A percentile compares a stretch with the other conserved stretches of the same genome.
Evolutionary conservation across 92 coral and sea anemone genomes (phyloP).

Genomic region (Zoanthus sansibaricus): DNA sequence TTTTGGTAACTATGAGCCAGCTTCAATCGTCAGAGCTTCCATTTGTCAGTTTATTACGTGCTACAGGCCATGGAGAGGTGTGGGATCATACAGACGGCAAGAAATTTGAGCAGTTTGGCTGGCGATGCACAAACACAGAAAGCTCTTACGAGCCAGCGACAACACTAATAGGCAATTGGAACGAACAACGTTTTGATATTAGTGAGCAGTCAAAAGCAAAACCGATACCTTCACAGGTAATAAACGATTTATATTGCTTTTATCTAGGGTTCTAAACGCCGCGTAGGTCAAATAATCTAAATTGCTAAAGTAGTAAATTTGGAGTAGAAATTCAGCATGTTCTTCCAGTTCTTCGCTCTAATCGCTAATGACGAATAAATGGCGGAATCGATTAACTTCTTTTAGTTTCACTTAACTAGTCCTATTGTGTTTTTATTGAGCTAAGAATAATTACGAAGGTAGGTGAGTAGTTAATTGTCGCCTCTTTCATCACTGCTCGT

Average conservation of each 20-base stretch:
- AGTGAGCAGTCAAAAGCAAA: slow-evolving; percentile 83
- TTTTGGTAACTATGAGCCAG: slow-evolving; percentile 14
- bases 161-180: slow-evolving; percentile 96
- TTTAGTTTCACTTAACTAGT: too few species aligned
- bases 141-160: slow-evolving; percentile 84
- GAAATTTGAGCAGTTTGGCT: slow-evolving; percentile 93
- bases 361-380: too few species aligned
- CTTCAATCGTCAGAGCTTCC: slow-evolving; percentile 67
- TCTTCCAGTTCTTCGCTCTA: too few species aligned
- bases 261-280: neutral
- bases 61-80: slow-evolving; percentile 98
- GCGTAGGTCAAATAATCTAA: too few species aligned
- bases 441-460: too few species aligned
- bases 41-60: slow-evolving; percentile 90
- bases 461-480: too few species aligned
- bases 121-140: slow-evolving; percentile 98
- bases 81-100: slow-evolving; percentile 98
- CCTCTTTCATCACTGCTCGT: too few species aligned
- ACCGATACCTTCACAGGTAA: slow-evolving; percentile 96
- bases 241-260: neutral
- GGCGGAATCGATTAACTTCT: too few species aligned
- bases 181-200: slow-evolving; percentile 95
- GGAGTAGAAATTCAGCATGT: too few species aligned
- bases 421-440: too few species aligned
- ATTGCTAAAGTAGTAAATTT: too few species aligned